Percentiles rank a stretch among this genome's conserved stretches.
Conservation (phyloP, 2,888 invertebrate genomes). For the Thereva nobilitata region DNA sequence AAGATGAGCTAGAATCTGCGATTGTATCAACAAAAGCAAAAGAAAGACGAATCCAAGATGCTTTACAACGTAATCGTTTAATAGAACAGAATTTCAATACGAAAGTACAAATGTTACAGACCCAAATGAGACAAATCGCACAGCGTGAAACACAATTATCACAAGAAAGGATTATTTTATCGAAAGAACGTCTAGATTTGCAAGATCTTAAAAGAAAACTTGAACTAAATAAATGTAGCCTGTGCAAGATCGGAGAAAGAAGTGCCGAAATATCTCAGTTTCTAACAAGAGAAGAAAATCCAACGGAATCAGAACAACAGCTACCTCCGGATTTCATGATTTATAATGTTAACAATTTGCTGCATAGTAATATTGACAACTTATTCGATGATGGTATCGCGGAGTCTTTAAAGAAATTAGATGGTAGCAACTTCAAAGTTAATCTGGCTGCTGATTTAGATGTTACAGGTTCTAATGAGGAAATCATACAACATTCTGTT, state of each 20-base stretch:
- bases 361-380: slow-evolving; percentile 50
- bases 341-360: slow-evolving; percentile 9
- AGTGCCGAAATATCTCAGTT: slow-evolving; percentile 49
- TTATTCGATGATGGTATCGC: slow-evolving; percentile 53
- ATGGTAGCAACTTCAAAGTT: not conserved
- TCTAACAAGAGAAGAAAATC: slow-evolving; percentile 38
- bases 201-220: slow-evolving; percentile 51
- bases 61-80: slow-evolving; percentile 48
- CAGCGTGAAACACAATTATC: slow-evolving; percentile 55
- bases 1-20: slow-evolving; percentile 53
- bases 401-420: slow-evolving; percentile 52
- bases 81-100: slow-evolving; percentile 51
- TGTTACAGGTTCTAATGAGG: not conserved
- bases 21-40: slow-evolving; percentile 50
- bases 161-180: slow-evolving; percentile 52
- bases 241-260: slow-evolving; percentile 54
- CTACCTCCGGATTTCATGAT: slow-evolving; percentile 1
- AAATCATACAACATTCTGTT: not conserved
- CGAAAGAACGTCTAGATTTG: slow-evolving; percentile 54
- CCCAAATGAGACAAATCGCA: slow-evolving; percentile 50
- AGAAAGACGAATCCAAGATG: slow-evolving; percentile 49
- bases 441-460: slow-evolving; percentile 7
- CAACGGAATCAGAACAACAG: slow-evolving; percentile 3
- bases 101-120: slow-evolving; percentile 51
- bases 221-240: slow-evolving; percentile 52